phyloP scores from a whole-genome alignment of 2,888 invertebrate genomes.

The Tiliacea aurago region DNA sequence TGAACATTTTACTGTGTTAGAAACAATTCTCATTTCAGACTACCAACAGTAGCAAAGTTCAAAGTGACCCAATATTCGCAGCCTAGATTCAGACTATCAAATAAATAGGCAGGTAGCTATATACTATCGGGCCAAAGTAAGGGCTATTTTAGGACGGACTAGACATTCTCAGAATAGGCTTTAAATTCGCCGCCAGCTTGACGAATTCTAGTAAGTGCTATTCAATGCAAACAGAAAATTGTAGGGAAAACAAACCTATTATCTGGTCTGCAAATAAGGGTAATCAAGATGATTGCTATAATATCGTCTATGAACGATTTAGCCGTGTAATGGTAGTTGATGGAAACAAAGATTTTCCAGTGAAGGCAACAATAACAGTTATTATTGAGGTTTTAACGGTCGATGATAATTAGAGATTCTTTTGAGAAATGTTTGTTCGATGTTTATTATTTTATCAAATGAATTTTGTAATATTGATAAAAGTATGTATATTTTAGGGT shows the following conservation, averaged over 20 bases:
- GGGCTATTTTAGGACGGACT: constrained; percentile 41
- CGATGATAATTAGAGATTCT: constrained; percentile 3
- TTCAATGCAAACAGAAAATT: constrained; percentile 53
- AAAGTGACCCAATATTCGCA: constrained; percentile 22
- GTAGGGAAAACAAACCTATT: constrained; percentile 67
- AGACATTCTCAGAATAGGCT: constrained; percentile 51
- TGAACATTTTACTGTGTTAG: constrained; percentile 9
- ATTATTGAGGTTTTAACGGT: constrained; percentile 28
- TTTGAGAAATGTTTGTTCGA: neutral
- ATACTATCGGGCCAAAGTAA: constrained; percentile 5
- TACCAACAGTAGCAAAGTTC: constrained; percentile 25
- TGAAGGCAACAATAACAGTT: constrained; percentile 30
- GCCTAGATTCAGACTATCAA: constrained; percentile 19
- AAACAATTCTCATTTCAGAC: constrained; percentile 33
- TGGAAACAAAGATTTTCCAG: constrained; percentile 36
- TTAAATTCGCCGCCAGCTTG: constrained; percentile 15
- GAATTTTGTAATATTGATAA: neutral
- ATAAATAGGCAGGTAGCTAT: neutral
- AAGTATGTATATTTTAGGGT: neutral
- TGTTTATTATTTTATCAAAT: neutral
- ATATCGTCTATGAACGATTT: constrained; percentile 61
- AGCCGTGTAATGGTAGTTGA: constrained; percentile 39
- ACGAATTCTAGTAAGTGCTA: constrained; percentile 47
- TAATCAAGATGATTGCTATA: constrained; percentile 69
- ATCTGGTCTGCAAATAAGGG: constrained; percentile 62